These are phyloP conservation scores for Drosophila funebris DNA, from an alignment of 1,140 invertebrate genomes.

Conservation along the genomic window DNA sequence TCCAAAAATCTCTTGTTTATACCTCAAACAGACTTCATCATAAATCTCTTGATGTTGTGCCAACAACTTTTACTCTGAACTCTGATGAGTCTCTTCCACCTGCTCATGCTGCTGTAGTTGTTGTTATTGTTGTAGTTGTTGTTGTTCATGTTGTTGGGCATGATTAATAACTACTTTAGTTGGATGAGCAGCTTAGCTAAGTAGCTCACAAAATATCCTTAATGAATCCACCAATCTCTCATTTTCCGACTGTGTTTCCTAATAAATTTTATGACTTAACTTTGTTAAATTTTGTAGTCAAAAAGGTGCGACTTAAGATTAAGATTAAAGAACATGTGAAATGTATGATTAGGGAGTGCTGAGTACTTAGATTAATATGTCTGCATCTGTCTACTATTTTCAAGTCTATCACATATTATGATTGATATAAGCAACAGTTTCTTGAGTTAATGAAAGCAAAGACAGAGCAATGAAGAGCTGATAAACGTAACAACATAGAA, in stretches of 20 bases:
- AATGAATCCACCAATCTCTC: conserved; percentile 15
- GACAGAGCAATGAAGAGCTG: too few species aligned
- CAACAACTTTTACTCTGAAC: background rate
- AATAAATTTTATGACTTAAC: conserved; percentile 5
- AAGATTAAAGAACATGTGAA: background rate
- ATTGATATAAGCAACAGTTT: too few species aligned
- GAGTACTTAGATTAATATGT: background rate
- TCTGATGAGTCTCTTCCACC: background rate
- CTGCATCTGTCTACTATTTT: too few species aligned
- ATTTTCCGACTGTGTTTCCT: background rate
- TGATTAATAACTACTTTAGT: conserved; percentile 34
- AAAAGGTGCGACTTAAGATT: background rate
- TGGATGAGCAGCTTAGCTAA: conserved; percentile 18
- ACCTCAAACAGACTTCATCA: conserved; percentile 7
- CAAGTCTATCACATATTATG: too few species aligned
- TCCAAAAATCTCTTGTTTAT: conserved; percentile 4
- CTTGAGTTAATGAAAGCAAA: too few species aligned
- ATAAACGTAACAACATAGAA: too few species aligned
- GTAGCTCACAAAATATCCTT: conserved; percentile 17
- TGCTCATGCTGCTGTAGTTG: too few species aligned
- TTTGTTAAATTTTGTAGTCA: conserved; percentile 2
- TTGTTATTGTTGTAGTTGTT: too few species aligned
- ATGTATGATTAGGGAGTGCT: background rate
- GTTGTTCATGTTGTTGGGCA: conserved; percentile 16
- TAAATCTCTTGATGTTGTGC: conserved; percentile 26